Conservation (phyloP, 2,113 vertebrate species). For the Bubo scandiacus region DNA sequence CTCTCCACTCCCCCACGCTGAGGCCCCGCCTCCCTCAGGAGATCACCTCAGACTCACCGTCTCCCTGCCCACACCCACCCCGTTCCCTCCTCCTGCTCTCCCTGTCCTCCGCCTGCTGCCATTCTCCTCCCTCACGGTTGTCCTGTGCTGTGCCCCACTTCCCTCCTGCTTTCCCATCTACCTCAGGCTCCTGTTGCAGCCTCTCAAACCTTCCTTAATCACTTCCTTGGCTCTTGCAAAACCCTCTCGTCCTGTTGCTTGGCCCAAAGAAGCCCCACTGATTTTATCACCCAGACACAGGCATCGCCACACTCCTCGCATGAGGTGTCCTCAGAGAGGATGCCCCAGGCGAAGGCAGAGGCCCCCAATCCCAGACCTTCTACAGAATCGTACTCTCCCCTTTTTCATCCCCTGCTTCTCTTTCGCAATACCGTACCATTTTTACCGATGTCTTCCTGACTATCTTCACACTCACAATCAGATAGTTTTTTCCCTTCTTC, state of each 20-base stretch:
- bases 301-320: neutral
- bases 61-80: neutral
- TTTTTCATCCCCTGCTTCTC: neutral
- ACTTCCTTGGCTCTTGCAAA: neutral
- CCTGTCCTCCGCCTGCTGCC: neutral
- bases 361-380: neutral
- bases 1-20: neutral
- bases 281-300: neutral
- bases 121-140: neutral
- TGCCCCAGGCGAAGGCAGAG: neutral
- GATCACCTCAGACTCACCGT: neutral
- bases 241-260: neutral
- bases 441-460: conserved; percentile 38
- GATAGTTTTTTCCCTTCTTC: neutral
- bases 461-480: neutral
- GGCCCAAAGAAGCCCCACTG: neutral
- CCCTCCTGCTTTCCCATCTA: neutral
- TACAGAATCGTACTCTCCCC: neutral
- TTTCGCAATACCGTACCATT: conserved; percentile 66
- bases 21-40: neutral
- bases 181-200: neutral
- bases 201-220: neutral
- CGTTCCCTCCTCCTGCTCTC: neutral
- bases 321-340: neutral
- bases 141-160: neutral